Evolutionary conservation across 1,140 invertebrate species (phyloP).

Genomic region (Bombus waltoni): DNA sequence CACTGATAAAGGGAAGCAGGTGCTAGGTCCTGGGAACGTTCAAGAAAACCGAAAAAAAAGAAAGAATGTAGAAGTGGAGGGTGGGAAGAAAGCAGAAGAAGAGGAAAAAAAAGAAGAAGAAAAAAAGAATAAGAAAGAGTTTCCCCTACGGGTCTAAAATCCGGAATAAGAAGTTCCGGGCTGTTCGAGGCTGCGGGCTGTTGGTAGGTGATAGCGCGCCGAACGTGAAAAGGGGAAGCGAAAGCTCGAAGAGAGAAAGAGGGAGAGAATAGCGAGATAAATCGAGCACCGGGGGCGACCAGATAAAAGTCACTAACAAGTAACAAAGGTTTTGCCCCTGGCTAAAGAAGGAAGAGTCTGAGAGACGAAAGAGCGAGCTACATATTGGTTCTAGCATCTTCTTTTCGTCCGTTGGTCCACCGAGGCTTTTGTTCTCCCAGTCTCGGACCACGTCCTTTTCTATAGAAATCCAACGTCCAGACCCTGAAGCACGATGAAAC

Average conservation of each 20-base stretch:
- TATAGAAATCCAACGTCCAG: slow-evolving; percentile 34
- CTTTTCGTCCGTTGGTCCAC: slow-evolving; percentile 48
- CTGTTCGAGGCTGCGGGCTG: slow-evolving; percentile 66
- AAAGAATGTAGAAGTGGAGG: background rate
- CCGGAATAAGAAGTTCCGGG: slow-evolving; percentile 73
- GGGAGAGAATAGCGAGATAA: slow-evolving; percentile 59
- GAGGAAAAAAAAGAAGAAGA: slow-evolving; percentile 21
- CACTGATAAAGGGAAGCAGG: slow-evolving; percentile 60
- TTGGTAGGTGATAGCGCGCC: slow-evolving; percentile 63
- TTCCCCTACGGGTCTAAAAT: slow-evolving; percentile 66
- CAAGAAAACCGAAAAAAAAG: slow-evolving; percentile 1
- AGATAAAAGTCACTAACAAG: slow-evolving; percentile 75
- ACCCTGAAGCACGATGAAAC: slow-evolving; percentile 30
- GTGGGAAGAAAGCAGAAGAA: too few species aligned
- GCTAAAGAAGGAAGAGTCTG: slow-evolving; percentile 41
- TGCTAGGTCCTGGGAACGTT: slow-evolving; percentile 23
- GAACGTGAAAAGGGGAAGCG: slow-evolving; percentile 32
- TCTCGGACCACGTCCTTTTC: slow-evolving; percentile 35
- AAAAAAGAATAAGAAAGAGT: slow-evolving; percentile 53
- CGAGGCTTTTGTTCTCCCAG: slow-evolving; percentile 61
- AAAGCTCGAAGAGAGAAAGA: slow-evolving; percentile 12
- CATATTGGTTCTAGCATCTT: slow-evolving; percentile 68
- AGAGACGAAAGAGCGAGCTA: slow-evolving; percentile 45
- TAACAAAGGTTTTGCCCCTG: slow-evolving; percentile 71
- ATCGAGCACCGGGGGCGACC: slow-evolving; percentile 70